Percentiles rank a stretch among this genome's conserved stretches.
Conservation (phyloP, 2,797 vertebrate species). For the Hippocampus kuda region DNA sequence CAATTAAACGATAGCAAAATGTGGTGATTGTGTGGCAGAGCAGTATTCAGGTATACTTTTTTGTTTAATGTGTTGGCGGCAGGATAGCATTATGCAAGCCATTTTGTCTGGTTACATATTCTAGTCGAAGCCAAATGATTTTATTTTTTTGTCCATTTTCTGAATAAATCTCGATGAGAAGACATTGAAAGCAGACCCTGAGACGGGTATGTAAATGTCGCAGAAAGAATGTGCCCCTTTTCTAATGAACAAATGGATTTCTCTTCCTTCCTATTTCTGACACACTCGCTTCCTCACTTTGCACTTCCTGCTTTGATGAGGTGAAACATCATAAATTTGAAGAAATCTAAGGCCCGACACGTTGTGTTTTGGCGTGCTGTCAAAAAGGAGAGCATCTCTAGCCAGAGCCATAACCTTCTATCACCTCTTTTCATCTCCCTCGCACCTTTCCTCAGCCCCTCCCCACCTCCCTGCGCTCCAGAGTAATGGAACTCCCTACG, state of each 20-base stretch:
- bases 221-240: background rate
- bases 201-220: background rate
- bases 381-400: conserved; percentile 23
- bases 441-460: conserved; percentile 23
- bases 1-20: background rate
- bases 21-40: background rate
- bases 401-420: conserved; percentile 43
- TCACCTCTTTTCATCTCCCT: conserved; percentile 51
- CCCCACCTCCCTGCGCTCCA: conserved; percentile 47
- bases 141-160: conserved; percentile 8
- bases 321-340: conserved; percentile 53
- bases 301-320: conserved; percentile 39
- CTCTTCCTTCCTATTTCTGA: conserved; percentile 22
- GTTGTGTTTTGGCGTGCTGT: conserved; percentile 36
- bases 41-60: background rate
- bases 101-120: background rate
- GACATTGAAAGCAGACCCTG: background rate
- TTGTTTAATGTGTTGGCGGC: background rate
- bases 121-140: background rate
- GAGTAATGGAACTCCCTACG: conserved; percentile 59
- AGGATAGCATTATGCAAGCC: background rate
- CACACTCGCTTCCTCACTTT: conserved; percentile 15
- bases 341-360: conserved; percentile 50
- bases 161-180: background rate
- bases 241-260: conserved; percentile 25